Evolutionary conservation across 2,888 invertebrate genomes (phyloP).

Genomic region (Ornithoptera priamus): DNA sequence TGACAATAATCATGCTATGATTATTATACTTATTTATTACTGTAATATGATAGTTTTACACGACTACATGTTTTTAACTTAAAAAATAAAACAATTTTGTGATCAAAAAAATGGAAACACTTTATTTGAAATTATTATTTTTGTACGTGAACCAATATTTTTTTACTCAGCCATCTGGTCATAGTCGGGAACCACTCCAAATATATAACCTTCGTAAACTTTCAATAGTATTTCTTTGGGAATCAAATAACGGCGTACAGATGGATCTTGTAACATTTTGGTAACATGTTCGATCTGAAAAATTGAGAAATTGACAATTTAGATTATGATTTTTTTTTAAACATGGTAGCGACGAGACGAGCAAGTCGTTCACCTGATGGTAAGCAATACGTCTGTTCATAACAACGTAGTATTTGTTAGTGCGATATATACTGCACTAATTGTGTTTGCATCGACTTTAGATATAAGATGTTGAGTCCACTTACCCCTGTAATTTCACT

Average conservation of each 20-base stretch:
- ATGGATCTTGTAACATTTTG: conserved; percentile 82
- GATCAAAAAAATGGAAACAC: background rate
- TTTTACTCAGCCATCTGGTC: conserved; percentile 44
- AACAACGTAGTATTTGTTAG: too few relatives aligned
- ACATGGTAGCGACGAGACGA: too few relatives aligned
- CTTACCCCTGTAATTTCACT: too few relatives aligned
- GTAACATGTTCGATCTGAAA: conserved; percentile 82
- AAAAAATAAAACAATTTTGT: background rate
- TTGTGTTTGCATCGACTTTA: too few relatives aligned
- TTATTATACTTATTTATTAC: conserved; percentile 2
- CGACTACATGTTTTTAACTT: background rate
- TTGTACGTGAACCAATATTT: conserved; percentile 22
- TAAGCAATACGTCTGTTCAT: too few relatives aligned
- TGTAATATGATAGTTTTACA: background rate
- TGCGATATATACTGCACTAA: too few relatives aligned
- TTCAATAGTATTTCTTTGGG: conserved; percentile 79
- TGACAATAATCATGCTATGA: conserved; percentile 22
- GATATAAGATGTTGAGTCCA: too few relatives aligned
- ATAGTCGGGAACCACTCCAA: conserved; percentile 47
- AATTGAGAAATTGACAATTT: background rate
- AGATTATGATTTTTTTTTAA: too few relatives aligned
- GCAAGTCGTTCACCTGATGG: too few relatives aligned
- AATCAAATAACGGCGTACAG: conserved; percentile 81
- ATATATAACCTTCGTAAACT: conserved; percentile 61
- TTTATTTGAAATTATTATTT: background rate